A percentile compares a stretch with the other conserved stretches of the same genome.
phyloP scores from a whole-genome alignment of 2,888 invertebrate species.

The Uloborus plumipes region DNA sequence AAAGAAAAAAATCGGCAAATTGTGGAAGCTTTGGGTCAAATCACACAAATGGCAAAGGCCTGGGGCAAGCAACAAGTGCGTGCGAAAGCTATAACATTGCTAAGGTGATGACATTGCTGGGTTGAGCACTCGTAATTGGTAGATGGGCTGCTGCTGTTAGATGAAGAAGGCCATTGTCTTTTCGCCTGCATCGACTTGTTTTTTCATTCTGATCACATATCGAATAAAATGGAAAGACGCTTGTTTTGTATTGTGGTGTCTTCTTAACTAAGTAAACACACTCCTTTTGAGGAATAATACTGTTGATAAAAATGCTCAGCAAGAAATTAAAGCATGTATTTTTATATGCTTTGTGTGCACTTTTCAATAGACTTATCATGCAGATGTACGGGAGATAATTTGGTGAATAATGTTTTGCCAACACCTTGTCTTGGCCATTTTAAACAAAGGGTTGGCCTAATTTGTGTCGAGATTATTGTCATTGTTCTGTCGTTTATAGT shows the following conservation, averaged over 20 bases:
- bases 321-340: background rate
- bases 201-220: conserved; percentile 41
- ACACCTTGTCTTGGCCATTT: too few relatives aligned
- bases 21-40: conserved; percentile 44
- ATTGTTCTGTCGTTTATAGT: too few relatives aligned
- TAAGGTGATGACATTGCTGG: conserved; percentile 34
- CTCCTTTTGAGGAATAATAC: background rate
- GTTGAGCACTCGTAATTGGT: conserved; percentile 45
- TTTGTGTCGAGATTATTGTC: too few relatives aligned
- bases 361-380: background rate
- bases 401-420: too few relatives aligned
- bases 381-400: too few relatives aligned
- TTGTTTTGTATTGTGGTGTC: conserved; percentile 12
- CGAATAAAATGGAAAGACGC: conserved; percentile 21
- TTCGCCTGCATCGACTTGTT: conserved; percentile 28
- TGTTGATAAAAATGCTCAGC: background rate
- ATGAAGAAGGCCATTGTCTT: conserved; percentile 44
- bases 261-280: conserved; percentile 1
- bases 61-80: conserved; percentile 26
- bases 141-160: conserved; percentile 17
- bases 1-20: conserved; percentile 16
- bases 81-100: conserved; percentile 58
- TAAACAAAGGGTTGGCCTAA: too few relatives aligned
- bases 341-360: background rate
- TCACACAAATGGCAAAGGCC: conserved; percentile 41